A percentile compares a stretch with the other conserved stretches of the same genome.
Conservation (phyloP, 2,113 vertebrate genomes). For the Panurus biarmicus region DNA sequence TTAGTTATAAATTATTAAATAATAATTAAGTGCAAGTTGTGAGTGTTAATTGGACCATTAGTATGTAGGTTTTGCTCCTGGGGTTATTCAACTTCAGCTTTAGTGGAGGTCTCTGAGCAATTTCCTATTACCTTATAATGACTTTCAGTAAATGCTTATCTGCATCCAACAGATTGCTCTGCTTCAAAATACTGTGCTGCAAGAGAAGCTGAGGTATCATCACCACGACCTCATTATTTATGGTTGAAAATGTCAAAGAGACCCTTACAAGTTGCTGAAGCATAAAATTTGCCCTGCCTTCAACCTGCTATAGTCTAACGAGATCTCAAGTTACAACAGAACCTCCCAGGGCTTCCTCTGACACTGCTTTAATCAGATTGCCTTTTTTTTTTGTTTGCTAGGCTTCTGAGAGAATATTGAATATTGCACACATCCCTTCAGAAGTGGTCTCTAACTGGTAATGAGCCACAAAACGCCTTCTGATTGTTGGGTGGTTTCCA, state of each 20-base stretch:
- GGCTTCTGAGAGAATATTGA: background rate
- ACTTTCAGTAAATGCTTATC: conserved; percentile 43
- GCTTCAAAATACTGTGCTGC: background rate
- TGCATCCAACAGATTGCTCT: conserved; percentile 41
- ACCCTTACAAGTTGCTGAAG: conserved; percentile 28
- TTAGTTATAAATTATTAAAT: conserved; percentile 16
- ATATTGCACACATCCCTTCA: background rate
- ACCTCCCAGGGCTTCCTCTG: background rate
- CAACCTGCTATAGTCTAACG: background rate
- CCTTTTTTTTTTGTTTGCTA: background rate
- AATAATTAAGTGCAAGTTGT: background rate
- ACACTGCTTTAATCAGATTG: background rate
- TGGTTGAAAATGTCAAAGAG: background rate
- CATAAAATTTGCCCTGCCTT: conserved; percentile 27
- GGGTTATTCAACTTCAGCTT: background rate
- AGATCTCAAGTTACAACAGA: conserved; percentile 2
- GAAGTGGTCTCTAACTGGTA: background rate
- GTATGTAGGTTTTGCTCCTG: background rate
- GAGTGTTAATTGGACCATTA: background rate
- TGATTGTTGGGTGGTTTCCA: background rate
- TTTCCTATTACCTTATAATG: conserved; percentile 27
- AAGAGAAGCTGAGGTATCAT: background rate
- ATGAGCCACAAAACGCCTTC: background rate
- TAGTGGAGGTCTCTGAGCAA: background rate
- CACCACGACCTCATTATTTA: conserved; percentile 31